These are phyloP conservation scores for Philopotamus ludificatus DNA, from an alignment of 1,140 invertebrate species.

Conservation along the genomic window DNA sequence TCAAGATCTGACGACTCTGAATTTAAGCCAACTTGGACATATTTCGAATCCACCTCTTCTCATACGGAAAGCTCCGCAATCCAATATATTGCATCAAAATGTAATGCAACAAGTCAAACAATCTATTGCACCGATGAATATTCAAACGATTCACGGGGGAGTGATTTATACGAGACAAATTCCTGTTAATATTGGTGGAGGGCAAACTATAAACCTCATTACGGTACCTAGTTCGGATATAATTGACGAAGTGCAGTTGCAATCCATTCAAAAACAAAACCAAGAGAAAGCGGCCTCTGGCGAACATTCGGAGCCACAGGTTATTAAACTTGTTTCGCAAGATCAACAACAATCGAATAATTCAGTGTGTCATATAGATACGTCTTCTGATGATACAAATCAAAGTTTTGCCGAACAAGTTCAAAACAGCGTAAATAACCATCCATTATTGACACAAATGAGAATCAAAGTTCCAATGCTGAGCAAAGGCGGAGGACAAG, in stretches of 20 bases:
- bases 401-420: slow-evolving; percentile 29
- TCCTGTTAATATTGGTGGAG: slow-evolving; percentile 55
- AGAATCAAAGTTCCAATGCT: slow-evolving; percentile 56
- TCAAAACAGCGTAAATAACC: slow-evolving; percentile 40
- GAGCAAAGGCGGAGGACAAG: slow-evolving; percentile 51
- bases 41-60: slow-evolving; percentile 51
- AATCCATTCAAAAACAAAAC: slow-evolving; percentile 34
- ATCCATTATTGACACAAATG: slow-evolving; percentile 56
- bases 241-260: slow-evolving; percentile 46
- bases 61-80: slow-evolving; percentile 48
- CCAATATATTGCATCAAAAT: slow-evolving; percentile 47
- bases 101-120: slow-evolving; percentile 53
- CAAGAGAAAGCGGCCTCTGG: slow-evolving; percentile 34
- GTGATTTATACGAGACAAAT: slow-evolving; percentile 63
- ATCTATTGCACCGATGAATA: slow-evolving; percentile 52
- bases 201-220: slow-evolving; percentile 62
- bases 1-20: slow-evolving; percentile 41
- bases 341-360: slow-evolving; percentile 26
- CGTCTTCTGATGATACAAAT: slow-evolving; percentile 30
- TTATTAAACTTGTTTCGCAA: slow-evolving; percentile 54
- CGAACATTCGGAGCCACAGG: slow-evolving; percentile 46
- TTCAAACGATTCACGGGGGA: slow-evolving; percentile 61
- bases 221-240: slow-evolving; percentile 55
- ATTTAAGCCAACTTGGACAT: slow-evolving; percentile 50
- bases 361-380: slow-evolving; percentile 25